phyloP scores from a whole-genome alignment of 1,140 invertebrate genomes.

The Bombus polaris region DNA sequence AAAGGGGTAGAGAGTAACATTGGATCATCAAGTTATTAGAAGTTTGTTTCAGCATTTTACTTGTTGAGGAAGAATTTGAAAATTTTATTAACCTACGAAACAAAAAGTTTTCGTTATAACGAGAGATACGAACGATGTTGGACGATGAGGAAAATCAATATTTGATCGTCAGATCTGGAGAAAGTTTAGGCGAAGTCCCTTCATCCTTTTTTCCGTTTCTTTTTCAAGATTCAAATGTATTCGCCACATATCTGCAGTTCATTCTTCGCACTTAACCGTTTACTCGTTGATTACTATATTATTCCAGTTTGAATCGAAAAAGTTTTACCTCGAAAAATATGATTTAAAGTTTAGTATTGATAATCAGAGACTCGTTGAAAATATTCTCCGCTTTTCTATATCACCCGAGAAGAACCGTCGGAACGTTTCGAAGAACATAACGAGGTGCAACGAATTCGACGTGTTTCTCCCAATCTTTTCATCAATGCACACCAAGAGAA shows the following conservation, averaged over 20 bases:
- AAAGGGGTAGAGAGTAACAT: background rate
- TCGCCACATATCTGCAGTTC: background rate
- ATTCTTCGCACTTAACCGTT: conserved; percentile 2
- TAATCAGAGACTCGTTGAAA: background rate
- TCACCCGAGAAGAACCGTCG: background rate
- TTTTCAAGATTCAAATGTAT: background rate
- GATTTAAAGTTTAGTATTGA: background rate
- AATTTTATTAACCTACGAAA: background rate
- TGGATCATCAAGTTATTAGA: background rate
- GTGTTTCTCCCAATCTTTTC: background rate
- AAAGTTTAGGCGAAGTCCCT: background rate
- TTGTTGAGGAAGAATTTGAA: background rate
- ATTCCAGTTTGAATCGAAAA: background rate
- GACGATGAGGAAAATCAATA: conserved; percentile 1
- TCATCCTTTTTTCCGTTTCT: background rate
- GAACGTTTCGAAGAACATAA: background rate
- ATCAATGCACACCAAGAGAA: background rate
- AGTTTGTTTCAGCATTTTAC: background rate
- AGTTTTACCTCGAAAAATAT: background rate
- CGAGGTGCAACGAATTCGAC: background rate
- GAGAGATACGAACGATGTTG: background rate
- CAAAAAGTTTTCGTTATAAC: background rate
- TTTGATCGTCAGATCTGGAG: conserved; percentile 11
- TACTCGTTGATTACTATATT: background rate
- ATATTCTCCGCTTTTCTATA: background rate